A percentile compares a stretch with the other conserved stretches of the same genome.
Conservation (phyloP, 2,113 vertebrate species). For the Podilymbus podiceps region DNA sequence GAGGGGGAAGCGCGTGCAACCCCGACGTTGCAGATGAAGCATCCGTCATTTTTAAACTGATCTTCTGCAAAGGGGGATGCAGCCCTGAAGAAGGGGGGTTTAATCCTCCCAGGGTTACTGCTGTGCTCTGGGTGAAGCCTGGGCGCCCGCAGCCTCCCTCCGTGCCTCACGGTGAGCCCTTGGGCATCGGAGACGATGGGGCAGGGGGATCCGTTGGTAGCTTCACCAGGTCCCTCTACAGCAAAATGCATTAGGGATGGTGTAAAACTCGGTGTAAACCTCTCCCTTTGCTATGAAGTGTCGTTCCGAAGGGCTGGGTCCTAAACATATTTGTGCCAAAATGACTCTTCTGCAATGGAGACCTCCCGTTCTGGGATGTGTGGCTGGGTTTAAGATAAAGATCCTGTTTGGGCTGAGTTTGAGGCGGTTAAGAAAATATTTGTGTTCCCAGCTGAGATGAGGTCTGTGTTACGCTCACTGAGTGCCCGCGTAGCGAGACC, state of each 20-base stretch:
- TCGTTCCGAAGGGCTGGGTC: background rate
- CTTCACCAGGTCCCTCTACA: background rate
- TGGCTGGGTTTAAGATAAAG: background rate
- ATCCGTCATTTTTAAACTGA: background rate
- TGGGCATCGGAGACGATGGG: background rate
- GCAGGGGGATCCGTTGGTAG: background rate
- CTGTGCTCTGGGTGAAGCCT: background rate
- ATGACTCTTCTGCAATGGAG: background rate
- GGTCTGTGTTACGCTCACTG: background rate
- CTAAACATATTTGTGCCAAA: background rate
- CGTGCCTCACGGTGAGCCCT: rapidly evolving
- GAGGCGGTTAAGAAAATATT: slow-evolving; percentile 26
- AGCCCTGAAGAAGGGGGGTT: background rate
- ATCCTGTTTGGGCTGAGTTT: background rate
- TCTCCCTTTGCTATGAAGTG: background rate
- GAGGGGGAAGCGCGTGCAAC: background rate
- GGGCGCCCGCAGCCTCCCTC: rapidly evolving
- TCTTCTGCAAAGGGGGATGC: background rate
- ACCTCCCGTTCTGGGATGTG: background rate
- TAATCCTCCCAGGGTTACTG: background rate
- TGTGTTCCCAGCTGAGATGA: background rate
- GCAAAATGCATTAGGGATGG: background rate
- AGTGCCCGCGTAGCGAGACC: background rate
- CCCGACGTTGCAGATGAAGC: rapidly evolving
- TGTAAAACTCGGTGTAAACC: background rate